Percentiles rank a stretch among this genome's conserved stretches.
Evolutionary conservation across 2,113 vertebrate genomes (phyloP).

Genomic region (Anguilla rostrata): DNA sequence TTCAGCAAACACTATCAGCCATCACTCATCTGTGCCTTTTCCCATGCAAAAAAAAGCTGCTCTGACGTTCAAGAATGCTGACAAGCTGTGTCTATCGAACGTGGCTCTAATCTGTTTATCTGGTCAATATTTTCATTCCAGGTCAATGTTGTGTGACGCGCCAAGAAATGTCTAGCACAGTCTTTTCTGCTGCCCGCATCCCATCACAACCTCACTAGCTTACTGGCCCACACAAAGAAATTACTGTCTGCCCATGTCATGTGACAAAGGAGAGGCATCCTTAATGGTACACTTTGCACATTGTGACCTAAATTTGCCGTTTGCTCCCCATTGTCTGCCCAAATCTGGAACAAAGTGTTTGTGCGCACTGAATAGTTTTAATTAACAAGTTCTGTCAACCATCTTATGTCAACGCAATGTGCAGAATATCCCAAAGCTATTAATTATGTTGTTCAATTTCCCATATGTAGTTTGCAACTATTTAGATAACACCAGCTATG

Average conservation of each 20-base stretch:
- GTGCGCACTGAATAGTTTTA: background rate
- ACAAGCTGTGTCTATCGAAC: background rate
- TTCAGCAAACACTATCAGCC: background rate
- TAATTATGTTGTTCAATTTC: background rate
- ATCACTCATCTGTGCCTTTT: background rate
- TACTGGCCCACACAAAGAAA: background rate
- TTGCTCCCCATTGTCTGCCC: background rate
- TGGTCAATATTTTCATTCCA: conserved; percentile 3
- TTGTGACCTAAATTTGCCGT: background rate
- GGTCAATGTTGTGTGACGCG: background rate
- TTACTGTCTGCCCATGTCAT: background rate
- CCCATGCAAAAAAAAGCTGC: background rate
- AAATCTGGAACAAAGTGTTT: background rate
- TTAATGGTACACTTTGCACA: background rate
- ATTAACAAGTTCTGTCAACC: conserved; percentile 3
- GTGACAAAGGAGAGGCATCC: background rate
- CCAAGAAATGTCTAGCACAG: background rate
- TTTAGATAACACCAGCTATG: background rate
- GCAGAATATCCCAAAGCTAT: background rate
- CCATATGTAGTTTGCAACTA: background rate
- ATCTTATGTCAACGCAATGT: background rate
- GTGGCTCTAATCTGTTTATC: background rate
- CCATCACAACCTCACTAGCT: background rate
- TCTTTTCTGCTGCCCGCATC: background rate
- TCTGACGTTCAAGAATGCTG: background rate